Conservation (phyloP, 1,140 invertebrate species). For the Danaus melanippus region DNA sequence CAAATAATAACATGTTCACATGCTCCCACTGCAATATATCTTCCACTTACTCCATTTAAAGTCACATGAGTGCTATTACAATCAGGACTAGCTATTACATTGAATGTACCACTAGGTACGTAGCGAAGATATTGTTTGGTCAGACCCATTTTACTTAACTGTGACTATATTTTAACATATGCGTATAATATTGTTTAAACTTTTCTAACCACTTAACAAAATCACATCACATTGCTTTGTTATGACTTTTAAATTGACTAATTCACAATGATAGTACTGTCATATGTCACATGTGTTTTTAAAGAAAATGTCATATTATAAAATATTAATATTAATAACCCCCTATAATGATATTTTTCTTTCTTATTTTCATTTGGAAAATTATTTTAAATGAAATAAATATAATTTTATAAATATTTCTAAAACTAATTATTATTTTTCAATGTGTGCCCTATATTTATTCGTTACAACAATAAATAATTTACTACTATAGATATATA, state of each 20-base stretch:
- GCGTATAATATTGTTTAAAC: neutral
- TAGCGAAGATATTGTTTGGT: slow-evolving; percentile 98
- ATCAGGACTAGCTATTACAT: slow-evolving; percentile 85
- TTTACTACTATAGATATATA: too few species aligned
- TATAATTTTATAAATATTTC: too few species aligned
- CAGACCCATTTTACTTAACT: slow-evolving; percentile 83
- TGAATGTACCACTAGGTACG: slow-evolving; percentile 84
- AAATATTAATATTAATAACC: too few species aligned
- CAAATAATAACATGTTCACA: slow-evolving; percentile 95
- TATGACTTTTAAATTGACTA: slow-evolving; percentile 20
- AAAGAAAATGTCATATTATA: too few species aligned
- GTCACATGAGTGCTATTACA: slow-evolving; percentile 86
- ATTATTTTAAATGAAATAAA: too few species aligned
- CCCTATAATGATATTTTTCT: too few species aligned
- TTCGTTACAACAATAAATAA: too few species aligned
- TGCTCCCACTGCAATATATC: slow-evolving; percentile 89
- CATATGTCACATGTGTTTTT: too few species aligned
- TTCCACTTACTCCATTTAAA: slow-evolving; percentile 81
- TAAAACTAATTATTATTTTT: too few species aligned
- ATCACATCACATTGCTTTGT: slow-evolving; percentile 25
- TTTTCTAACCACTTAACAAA: slow-evolving; percentile 10
- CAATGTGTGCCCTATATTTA: too few species aligned
- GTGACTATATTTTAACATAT: slow-evolving; percentile 10
- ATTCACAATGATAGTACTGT: too few species aligned
- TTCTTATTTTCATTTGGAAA: too few species aligned